phyloP scores from a whole-genome alignment of 2,113 vertebrate genomes.

The Antigone vipio region DNA sequence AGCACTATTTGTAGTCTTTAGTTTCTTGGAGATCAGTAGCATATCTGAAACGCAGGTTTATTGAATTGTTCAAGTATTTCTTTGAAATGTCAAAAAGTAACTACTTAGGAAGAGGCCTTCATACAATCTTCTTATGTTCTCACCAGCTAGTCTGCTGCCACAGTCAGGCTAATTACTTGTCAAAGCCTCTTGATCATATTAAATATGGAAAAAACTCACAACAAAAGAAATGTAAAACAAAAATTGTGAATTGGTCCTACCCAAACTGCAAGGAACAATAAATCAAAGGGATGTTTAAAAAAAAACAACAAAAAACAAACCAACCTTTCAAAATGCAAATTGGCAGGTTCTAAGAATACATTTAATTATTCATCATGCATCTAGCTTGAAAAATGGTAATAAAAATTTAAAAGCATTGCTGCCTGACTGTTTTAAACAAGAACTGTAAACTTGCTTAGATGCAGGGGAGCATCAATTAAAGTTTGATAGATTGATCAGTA shows the following conservation, averaged over 20 bases:
- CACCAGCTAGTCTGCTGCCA: constrained; percentile 13
- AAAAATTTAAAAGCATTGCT: not conserved
- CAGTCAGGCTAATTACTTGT: constrained; percentile 57
- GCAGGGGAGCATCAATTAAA: not conserved
- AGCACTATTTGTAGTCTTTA: constrained; percentile 1
- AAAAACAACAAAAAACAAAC: not conserved
- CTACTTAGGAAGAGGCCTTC: not conserved
- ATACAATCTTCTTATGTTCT: not conserved
- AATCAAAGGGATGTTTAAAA: constrained; percentile 38
- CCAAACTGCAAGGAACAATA: constrained; percentile 24
- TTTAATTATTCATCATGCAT: constrained; percentile 22
- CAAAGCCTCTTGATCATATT: constrained; percentile 55
- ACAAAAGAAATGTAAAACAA: not conserved
- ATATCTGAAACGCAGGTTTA: not conserved
- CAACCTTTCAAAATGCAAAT: constrained; percentile 41
- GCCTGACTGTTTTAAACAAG: not conserved
- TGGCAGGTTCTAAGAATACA: not conserved
- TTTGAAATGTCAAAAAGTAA: constrained; percentile 51
- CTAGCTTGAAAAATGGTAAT: not conserved
- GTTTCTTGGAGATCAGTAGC: not conserved
- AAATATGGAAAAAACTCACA: not conserved
- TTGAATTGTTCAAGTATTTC: constrained; percentile 14
- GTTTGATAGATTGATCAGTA: not conserved
- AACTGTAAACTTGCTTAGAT: not conserved
- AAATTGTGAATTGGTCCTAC: not conserved